Conservation (phyloP, 2,888 invertebrate genomes). For the Hedychridium roseum region DNA sequence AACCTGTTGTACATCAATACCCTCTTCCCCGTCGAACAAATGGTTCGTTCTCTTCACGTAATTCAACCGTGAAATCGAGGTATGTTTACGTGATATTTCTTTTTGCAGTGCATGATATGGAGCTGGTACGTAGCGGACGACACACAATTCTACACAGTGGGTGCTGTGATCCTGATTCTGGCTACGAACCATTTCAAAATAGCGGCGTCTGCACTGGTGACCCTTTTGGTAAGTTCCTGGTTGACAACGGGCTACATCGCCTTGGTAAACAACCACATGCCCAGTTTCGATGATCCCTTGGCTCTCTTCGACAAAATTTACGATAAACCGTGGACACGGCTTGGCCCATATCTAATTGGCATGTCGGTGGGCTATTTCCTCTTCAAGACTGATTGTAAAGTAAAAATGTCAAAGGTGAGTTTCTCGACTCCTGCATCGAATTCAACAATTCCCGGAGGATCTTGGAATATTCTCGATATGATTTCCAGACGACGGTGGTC, state of each 20-base stretch:
- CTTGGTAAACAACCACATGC: conserved; percentile 80
- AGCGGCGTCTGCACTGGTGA: conserved; percentile 72
- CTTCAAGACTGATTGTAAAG: conserved; percentile 82
- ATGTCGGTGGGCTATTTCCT: conserved; percentile 86
- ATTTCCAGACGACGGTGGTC: conserved; percentile 69
- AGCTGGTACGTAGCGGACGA: conserved; percentile 91
- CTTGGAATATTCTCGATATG: neutral
- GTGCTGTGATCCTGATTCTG: conserved; percentile 81
- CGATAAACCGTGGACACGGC: conserved; percentile 87
- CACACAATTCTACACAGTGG: conserved; percentile 86
- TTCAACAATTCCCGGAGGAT: no score
- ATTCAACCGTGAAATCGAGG: neutral
- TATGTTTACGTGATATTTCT: conserved; percentile 1
- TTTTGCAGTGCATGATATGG: conserved; percentile 85
- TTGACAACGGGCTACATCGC: conserved; percentile 83
- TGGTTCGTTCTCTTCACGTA: conserved; percentile 66
- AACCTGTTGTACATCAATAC: conserved; percentile 88
- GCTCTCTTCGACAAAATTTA: conserved; percentile 89
- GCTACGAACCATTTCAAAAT: conserved; percentile 83
- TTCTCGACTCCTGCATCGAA: neutral
- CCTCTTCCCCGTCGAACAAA: conserved; percentile 82
- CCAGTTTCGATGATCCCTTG: conserved; percentile 80
- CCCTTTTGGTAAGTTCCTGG: conserved; percentile 80
- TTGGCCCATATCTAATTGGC: conserved; percentile 85
- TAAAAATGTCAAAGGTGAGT: conserved; percentile 75